These are phyloP conservation scores for Orbicella faveolata DNA, from an alignment of 64 coral and sea anemone species.

Conservation along the genomic window DNA sequence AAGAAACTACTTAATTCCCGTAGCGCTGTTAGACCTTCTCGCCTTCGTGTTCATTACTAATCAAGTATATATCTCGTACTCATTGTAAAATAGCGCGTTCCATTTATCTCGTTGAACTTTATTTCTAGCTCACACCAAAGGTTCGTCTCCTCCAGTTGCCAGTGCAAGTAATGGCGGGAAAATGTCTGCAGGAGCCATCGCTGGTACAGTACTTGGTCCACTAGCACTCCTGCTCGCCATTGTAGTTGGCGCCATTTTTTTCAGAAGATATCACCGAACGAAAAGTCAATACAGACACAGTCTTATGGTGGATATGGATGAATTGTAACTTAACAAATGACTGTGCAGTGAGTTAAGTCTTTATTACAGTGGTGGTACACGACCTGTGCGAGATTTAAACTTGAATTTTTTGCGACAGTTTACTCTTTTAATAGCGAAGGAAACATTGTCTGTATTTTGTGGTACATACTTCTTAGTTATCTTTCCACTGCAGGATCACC, in stretches of 20 bases:
- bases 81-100: too few species aligned
- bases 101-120: neutral
- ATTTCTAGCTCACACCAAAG: neutral
- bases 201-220: neutral
- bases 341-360: neutral
- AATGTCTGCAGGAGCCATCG: slow-evolving; percentile 7
- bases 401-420: too few species aligned
- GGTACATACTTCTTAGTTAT: too few species aligned
- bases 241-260: neutral
- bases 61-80: too few species aligned
- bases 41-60: too few species aligned
- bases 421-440: too few species aligned
- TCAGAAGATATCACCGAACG: neutral
- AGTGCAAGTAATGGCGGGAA: neutral
- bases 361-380: neutral
- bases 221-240: neutral
- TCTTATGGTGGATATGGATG: slow-evolving; percentile 48
- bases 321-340: neutral
- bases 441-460: too few species aligned
- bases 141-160: neutral
- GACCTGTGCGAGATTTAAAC: too few species aligned
- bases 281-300: slow-evolving; percentile 16
- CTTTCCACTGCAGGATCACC: too few species aligned
- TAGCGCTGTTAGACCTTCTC: too few species aligned
- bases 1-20: too few species aligned